These are phyloP conservation scores for Orthosia gracilis DNA, from an alignment of 2,888 invertebrate species.

Conservation along the genomic window DNA sequence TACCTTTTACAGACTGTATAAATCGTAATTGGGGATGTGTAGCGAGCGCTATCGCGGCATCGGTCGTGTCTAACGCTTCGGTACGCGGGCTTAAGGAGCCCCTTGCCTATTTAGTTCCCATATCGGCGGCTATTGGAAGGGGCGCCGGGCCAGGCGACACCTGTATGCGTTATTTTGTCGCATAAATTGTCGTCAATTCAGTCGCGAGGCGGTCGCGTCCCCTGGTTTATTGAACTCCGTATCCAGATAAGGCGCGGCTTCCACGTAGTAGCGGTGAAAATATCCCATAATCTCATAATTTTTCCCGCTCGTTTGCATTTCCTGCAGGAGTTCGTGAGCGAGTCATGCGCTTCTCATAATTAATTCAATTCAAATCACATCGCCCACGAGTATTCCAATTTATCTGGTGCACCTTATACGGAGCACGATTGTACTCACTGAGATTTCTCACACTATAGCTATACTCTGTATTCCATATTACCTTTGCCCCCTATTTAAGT, in stretches of 20 bases:
- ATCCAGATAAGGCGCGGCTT: conserved; percentile 83
- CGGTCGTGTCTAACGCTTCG: conserved; percentile 85
- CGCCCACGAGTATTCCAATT: conserved; percentile 86
- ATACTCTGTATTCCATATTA: conserved; percentile 63
- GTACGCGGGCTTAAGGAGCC: conserved; percentile 81
- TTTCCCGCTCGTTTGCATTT: conserved; percentile 83
- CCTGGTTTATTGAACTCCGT: conserved; percentile 87
- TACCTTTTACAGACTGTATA: conserved; percentile 88
- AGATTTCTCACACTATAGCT: conserved; percentile 73
- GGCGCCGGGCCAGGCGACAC: conserved; percentile 85
- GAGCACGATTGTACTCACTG: conserved; percentile 74
- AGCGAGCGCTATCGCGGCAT: conserved; percentile 81
- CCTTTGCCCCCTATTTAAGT: conserved; percentile 61
- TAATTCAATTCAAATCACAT: conserved; percentile 90
- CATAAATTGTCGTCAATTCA: conserved; percentile 88
- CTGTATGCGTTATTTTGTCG: conserved; percentile 90
- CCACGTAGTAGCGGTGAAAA: conserved; percentile 78
- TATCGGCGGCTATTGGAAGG: conserved; percentile 84
- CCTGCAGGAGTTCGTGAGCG: conserved; percentile 82
- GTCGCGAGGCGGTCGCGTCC: conserved; percentile 78
- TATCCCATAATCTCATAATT: conserved; percentile 82
- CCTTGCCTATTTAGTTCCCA: conserved; percentile 85
- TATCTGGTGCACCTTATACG: conserved; percentile 82
- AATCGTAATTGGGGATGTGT: conserved; percentile 88
- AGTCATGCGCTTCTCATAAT: conserved; percentile 82